Evolutionary conservation across 2,888 invertebrate genomes (phyloP).

Genomic region (Drosophila algonquin): DNA sequence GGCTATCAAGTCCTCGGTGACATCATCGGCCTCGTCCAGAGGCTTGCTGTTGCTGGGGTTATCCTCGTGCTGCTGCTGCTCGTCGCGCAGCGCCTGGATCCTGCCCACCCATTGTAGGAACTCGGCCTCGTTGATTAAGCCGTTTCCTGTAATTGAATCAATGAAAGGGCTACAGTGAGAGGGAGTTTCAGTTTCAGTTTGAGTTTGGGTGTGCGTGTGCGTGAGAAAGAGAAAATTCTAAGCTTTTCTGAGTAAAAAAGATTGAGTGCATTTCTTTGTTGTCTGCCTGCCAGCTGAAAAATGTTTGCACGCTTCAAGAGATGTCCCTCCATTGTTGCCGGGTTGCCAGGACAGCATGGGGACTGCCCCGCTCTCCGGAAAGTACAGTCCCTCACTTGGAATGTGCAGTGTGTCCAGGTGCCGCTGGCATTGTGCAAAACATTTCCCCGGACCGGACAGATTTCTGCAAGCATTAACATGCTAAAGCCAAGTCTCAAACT

Average conservation of each 20-base stretch:
- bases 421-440: slow-evolving; percentile 42
- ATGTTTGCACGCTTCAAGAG: slow-evolving; percentile 57
- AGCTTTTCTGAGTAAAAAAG: slow-evolving; percentile 2
- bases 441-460: slow-evolving; percentile 39
- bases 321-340: slow-evolving; percentile 41
- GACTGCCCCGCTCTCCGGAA: slow-evolving; percentile 23
- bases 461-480: slow-evolving; percentile 25
- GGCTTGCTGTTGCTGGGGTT: slow-evolving; percentile 82
- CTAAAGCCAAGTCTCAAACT: slow-evolving; percentile 19
- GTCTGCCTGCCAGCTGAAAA: slow-evolving; percentile 45
- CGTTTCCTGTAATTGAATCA: slow-evolving; percentile 86
- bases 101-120: slow-evolving; percentile 91
- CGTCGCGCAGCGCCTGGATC: slow-evolving; percentile 88
- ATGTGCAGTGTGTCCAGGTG: slow-evolving; percentile 58
- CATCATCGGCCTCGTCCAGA: slow-evolving; percentile 86
- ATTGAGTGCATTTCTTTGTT: slow-evolving; percentile 41
- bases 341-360: slow-evolving; percentile 2
- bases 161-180: not conserved
- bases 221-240: not conserved
- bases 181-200: not conserved
- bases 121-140: slow-evolving; percentile 90
- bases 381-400: slow-evolving; percentile 38
- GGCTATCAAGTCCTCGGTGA: slow-evolving; percentile 91
- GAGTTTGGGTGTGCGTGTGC: not conserved
- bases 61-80: slow-evolving; percentile 83